These are phyloP conservation scores for Hyaena hyaena DNA, from an alignment of 2,113 vertebrate species.

Conservation along the genomic window DNA sequence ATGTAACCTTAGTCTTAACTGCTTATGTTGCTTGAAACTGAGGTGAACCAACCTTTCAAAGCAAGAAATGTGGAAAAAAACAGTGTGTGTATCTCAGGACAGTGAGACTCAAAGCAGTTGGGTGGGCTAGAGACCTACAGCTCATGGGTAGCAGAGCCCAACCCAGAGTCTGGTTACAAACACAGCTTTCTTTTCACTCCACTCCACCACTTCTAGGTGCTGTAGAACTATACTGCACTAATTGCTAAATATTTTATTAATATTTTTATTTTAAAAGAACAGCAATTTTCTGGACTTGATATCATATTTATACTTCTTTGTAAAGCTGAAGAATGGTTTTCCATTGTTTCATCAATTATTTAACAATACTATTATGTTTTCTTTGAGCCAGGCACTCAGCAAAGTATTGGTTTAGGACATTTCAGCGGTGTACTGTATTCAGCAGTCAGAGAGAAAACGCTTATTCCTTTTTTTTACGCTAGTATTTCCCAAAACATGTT, in stretches of 20 bases:
- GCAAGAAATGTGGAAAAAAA: background rate
- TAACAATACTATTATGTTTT: background rate
- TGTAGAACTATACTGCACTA: background rate
- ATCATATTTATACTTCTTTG: background rate
- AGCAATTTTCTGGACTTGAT: background rate
- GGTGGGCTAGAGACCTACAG: background rate
- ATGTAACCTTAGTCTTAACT: background rate
- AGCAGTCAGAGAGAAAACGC: background rate
- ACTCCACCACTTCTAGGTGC: background rate
- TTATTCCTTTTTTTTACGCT: conserved; percentile 52
- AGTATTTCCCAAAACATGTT: background rate
- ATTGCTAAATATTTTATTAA: background rate
- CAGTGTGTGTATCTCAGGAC: background rate
- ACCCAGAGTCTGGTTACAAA: background rate
- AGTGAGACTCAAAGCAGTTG: background rate
- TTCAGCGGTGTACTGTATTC: background rate
- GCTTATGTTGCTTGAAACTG: conserved; percentile 15
- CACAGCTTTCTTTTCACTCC: background rate
- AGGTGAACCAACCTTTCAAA: conserved; percentile 16
- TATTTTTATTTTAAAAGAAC: conserved; percentile 25
- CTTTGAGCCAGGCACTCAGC: background rate
- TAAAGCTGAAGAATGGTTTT: background rate
- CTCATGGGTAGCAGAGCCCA: background rate
- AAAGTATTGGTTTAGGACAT: background rate
- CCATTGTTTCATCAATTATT: conserved; percentile 3